phyloP scores from a whole-genome alignment of 2,888 invertebrate genomes.

The Megalurothrips usitatus region DNA sequence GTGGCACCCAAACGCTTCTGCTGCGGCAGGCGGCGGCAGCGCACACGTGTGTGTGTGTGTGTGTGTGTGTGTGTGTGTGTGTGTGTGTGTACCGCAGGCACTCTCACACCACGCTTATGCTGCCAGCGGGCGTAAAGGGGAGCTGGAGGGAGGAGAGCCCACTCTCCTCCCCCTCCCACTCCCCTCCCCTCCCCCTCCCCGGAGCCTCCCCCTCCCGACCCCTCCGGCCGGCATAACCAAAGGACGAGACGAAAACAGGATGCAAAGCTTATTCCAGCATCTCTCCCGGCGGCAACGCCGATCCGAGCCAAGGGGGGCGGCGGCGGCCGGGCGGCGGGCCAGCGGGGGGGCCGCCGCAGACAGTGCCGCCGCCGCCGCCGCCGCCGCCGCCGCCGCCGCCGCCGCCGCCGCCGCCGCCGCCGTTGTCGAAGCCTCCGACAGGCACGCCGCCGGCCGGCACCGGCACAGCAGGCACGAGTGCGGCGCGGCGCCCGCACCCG shows the following conservation, averaged over 20 bases:
- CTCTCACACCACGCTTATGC: too few species aligned
- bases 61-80: too few species aligned
- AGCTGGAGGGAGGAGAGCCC: too few species aligned
- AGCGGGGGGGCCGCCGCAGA: background rate
- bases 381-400: too few species aligned
- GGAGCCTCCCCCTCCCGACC: background rate
- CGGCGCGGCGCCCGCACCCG: too few species aligned
- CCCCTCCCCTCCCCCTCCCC: background rate
- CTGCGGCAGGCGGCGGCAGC: background rate
- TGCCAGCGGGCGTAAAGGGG: too few species aligned
- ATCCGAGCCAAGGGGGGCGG: slow-evolving; percentile 4
- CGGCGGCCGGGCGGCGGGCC: background rate
- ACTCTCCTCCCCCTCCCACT: background rate
- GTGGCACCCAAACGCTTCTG: background rate
- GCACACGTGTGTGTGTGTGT: too few species aligned
- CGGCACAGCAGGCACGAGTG: background rate
- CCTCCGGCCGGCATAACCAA: background rate
- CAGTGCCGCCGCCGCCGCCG: too few species aligned
- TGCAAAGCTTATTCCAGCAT: slow-evolving; percentile 27
- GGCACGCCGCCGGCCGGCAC: background rate
- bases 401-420: too few species aligned
- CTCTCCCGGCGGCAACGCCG: too few species aligned
- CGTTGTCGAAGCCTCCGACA: too few species aligned
- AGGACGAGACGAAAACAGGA: slow-evolving; percentile 11
- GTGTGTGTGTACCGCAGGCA: too few species aligned